Evolutionary conservation across 2,888 invertebrate species (phyloP).

Genomic region (Villa cingulata): DNA sequence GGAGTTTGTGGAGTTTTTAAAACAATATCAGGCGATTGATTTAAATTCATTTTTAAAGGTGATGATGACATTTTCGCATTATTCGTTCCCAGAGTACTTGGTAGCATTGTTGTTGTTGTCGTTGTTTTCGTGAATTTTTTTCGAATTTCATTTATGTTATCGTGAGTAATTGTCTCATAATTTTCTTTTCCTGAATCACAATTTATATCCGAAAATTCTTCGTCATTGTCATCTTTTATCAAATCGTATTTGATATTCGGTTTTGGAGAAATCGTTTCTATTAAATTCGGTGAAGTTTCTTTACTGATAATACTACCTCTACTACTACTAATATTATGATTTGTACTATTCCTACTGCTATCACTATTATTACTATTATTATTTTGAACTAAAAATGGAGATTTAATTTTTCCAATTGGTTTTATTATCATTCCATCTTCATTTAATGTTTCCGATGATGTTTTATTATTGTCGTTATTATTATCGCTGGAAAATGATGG

Average conservation of each 20-base stretch:
- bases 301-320: conserved; percentile 18
- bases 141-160: not conserved
- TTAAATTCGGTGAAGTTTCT: conserved; percentile 16
- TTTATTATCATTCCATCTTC: conserved; percentile 13
- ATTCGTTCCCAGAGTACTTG: no score
- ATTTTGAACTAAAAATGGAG: conserved; percentile 29
- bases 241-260: no score
- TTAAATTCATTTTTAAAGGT: not conserved
- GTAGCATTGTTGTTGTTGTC: not conserved
- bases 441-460: conserved; percentile 8
- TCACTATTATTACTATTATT: conserved; percentile 17
- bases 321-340: conserved; percentile 14
- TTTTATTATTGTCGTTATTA: conserved; percentile 18
- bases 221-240: conserved; percentile 10
- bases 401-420: conserved; percentile 33
- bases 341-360: no score
- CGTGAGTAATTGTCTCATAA: conserved; percentile 15
- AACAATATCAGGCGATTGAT: no score
- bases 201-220: conserved; percentile 12
- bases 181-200: conserved; percentile 33
- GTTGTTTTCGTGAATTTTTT: conserved; percentile 1
- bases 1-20: no score
- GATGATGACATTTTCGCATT: not conserved
- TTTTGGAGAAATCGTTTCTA: conserved; percentile 18
- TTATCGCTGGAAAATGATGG: conserved; percentile 26